Evolutionary conservation across 2,888 invertebrate genomes (phyloP).

Genomic region (Phytoseiulus persimilis): DNA sequence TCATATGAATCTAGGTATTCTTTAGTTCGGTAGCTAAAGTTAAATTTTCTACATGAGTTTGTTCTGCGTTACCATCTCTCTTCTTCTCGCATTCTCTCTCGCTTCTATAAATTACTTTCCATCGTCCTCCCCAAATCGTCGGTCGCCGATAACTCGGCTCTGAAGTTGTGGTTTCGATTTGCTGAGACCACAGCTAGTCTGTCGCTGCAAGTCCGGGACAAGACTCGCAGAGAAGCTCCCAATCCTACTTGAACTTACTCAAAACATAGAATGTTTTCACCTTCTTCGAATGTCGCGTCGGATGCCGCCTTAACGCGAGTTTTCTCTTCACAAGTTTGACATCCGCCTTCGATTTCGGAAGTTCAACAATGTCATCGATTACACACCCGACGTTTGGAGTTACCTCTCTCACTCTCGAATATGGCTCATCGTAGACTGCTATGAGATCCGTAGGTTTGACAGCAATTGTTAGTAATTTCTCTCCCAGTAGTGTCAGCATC

Average conservation of each 20-base stretch:
- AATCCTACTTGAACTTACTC: too few species aligned
- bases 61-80: neutral
- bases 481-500: neutral
- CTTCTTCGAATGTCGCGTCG: too few species aligned
- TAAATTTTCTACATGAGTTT: neutral
- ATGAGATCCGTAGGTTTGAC: neutral
- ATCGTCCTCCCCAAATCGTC: neutral
- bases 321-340: too few species aligned
- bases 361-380: neutral
- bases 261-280: too few species aligned
- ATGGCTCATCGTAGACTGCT: neutral
- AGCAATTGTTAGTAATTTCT: neutral
- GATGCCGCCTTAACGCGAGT: too few species aligned
- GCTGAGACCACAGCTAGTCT: too few species aligned
- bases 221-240: too few species aligned
- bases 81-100: neutral
- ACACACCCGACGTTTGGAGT: neutral
- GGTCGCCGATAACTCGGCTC: neutral
- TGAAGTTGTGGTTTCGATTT: too few species aligned
- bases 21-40: neutral
- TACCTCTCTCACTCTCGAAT: neutral
- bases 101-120: neutral
- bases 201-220: too few species aligned
- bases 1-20: neutral
- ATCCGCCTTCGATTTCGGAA: too few species aligned